phyloP scores from a whole-genome alignment of 2,113 vertebrate species.

The Prinia subflava region DNA sequence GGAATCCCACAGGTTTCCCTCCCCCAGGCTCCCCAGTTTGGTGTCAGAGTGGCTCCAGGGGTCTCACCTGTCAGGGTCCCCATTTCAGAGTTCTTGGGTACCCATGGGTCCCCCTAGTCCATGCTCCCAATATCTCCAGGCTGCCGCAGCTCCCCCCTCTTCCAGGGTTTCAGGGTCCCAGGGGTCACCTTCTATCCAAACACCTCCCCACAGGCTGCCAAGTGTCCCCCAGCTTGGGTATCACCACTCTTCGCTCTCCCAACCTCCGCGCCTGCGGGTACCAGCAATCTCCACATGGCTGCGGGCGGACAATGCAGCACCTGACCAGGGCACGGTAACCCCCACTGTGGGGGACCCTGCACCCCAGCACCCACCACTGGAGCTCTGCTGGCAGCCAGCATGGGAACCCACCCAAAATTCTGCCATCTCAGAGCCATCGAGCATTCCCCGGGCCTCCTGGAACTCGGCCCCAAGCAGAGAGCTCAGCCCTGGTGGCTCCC shows the following conservation, averaged over 20 bases:
- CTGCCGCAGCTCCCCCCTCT: background rate
- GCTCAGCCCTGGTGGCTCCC: rapidly evolving
- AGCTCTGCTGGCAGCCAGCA: background rate
- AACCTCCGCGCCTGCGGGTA: background rate
- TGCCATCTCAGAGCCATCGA: rapidly evolving
- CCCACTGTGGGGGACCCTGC: rapidly evolving
- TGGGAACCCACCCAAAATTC: background rate
- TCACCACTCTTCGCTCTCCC: background rate
- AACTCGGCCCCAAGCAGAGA: background rate
- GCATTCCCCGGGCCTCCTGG: rapidly evolving
- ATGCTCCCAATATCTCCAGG: background rate
- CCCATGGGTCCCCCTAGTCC: background rate
- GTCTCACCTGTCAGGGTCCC: rapidly evolving
- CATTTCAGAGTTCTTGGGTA: background rate
- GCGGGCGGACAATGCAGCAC: background rate
- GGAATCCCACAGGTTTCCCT: background rate
- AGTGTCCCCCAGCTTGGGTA: background rate
- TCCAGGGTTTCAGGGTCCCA: background rate
- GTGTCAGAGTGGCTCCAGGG: background rate
- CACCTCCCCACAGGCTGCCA: background rate
- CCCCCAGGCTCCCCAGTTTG: background rate
- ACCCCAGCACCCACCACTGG: rapidly evolving
- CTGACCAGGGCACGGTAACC: background rate
- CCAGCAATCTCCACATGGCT: background rate
- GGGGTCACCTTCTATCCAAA: too few species aligned